These are phyloP conservation scores for Myotis brandtii DNA, from an alignment of 2,113 vertebrate species.

Conservation along the genomic window DNA sequence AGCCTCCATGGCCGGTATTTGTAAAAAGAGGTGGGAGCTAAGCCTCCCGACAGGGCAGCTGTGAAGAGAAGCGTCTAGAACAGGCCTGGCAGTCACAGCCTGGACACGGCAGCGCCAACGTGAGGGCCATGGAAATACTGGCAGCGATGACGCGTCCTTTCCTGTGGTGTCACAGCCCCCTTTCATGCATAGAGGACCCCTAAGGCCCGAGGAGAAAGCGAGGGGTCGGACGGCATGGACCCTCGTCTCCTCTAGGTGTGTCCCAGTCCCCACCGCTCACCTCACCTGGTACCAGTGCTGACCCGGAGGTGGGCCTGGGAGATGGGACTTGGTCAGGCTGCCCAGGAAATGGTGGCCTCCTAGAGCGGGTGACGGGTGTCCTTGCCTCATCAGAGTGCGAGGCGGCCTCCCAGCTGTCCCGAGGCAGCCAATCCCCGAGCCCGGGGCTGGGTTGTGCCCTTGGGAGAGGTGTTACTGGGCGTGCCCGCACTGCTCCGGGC, in stretches of 20 bases:
- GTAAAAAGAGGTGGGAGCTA: not conserved
- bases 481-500: not conserved
- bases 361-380: not conserved
- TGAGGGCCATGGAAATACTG: fast-evolving
- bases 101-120: fast-evolving
- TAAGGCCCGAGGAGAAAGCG: not conserved
- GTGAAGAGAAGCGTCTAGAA: too few relatives aligned
- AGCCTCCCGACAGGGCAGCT: too few relatives aligned
- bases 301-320: fast-evolving
- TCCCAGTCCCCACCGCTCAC: not conserved
- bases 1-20: not conserved
- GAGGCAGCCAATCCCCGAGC: not conserved
- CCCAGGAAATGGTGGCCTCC: not conserved
- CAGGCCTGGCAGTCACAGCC: not conserved
- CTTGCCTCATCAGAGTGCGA: not conserved
- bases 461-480: fast-evolving
- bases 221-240: fast-evolving
- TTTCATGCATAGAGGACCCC: fast-evolving
- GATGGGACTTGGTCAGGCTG: not conserved
- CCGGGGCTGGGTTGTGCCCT: not conserved
- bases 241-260: fast-evolving
- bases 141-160: fast-evolving
- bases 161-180: fast-evolving
- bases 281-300: too few relatives aligned
- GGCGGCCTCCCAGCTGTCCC: not conserved